These are phyloP conservation scores for Argya squamiceps DNA, from an alignment of 2,797 vertebrate genomes.

Conservation along the genomic window DNA sequence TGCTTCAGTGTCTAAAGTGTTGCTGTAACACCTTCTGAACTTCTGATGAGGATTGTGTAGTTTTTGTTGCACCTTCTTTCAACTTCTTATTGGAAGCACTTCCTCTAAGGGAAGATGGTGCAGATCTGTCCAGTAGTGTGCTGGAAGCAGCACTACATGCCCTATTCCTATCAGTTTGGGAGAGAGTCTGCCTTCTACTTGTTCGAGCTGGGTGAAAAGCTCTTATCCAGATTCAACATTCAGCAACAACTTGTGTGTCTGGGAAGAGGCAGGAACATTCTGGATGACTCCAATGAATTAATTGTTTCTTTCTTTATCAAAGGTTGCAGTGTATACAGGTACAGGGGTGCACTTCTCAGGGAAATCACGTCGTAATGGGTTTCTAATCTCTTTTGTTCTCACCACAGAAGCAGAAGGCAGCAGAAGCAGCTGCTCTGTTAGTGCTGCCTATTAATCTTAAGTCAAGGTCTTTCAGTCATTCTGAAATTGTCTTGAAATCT, in stretches of 20 bases:
- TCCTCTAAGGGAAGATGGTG: not conserved
- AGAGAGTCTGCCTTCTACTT: not conserved
- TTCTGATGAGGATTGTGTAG: not conserved
- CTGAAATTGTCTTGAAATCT: not conserved
- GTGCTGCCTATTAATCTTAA: not conserved
- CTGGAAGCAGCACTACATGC: not conserved
- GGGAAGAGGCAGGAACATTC: not conserved
- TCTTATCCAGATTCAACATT: not conserved
- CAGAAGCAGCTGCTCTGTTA: not conserved
- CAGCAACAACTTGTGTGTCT: not conserved
- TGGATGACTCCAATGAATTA: not conserved
- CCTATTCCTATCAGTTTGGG: not conserved
- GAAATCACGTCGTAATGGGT: not conserved
- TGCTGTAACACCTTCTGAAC: not conserved
- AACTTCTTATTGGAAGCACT: not conserved
- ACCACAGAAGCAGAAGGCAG: not conserved
- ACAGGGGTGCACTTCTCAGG: not conserved
- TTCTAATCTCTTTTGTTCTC: not conserved
- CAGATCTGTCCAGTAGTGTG: not conserved
- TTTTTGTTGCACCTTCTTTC: not conserved
- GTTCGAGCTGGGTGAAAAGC: not conserved
- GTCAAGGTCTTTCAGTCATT: not conserved
- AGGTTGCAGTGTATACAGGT: not conserved
- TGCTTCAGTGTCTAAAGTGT: not conserved
- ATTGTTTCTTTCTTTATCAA: not conserved